phyloP scores from a whole-genome alignment of 2,113 vertebrate species.

The Chionis minor region DNA sequence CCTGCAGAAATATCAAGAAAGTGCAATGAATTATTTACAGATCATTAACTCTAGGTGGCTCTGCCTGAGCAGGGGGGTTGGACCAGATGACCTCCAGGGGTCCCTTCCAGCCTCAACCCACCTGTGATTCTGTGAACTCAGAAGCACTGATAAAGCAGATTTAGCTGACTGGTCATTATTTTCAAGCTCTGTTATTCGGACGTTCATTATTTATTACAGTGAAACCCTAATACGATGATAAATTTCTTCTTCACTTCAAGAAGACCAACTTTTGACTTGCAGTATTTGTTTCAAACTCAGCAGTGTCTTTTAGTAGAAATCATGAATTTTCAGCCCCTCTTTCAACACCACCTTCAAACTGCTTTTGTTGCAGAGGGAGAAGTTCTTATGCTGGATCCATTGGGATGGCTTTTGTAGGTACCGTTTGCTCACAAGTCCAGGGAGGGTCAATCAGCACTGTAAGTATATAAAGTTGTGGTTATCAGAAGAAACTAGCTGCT shows the following conservation, averaged over 20 bases:
- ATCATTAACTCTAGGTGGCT: not conserved
- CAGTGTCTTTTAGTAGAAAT: not conserved
- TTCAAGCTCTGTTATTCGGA: not conserved
- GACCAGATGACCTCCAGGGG: not conserved
- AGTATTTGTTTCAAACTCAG: not conserved
- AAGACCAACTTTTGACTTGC: not conserved
- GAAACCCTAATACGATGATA: not conserved
- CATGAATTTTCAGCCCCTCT: not conserved
- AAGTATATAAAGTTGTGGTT: conserved; percentile 23
- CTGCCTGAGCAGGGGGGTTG: not conserved
- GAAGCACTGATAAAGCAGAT: not conserved
- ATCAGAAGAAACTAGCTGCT: not conserved
- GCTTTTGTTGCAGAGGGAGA: conserved; percentile 72
- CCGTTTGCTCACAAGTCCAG: conserved; percentile 74
- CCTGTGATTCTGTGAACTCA: not conserved
- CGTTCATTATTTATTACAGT: not conserved
- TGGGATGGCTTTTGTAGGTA: conserved; percentile 87
- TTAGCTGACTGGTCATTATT: not conserved
- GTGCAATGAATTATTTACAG: not conserved
- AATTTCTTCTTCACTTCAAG: not conserved
- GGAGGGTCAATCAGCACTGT: conserved; percentile 85
- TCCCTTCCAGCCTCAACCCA: not conserved
- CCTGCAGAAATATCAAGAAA: not conserved
- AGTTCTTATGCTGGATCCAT: conserved; percentile 59
- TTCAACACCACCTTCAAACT: not conserved